A percentile compares a stretch with the other conserved stretches of the same genome.
Conservation (phyloP, 2,888 invertebrate genomes). For the Synanthedon tipuliformis region DNA sequence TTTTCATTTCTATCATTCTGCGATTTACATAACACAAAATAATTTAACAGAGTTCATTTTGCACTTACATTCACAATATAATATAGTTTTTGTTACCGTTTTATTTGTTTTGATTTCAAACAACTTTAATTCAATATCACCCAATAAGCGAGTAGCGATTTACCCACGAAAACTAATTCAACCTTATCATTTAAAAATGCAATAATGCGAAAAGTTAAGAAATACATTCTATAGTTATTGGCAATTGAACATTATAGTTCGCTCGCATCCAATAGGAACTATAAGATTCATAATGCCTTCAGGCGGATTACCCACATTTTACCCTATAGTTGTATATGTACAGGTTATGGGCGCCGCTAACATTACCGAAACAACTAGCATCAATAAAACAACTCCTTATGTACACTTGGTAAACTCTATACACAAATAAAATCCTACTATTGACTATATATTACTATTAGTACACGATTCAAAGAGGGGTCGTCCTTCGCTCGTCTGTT, state of each 20-base stretch:
- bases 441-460: not conserved
- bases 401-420: slow-evolving; percentile 47
- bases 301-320: slow-evolving; percentile 21
- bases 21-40: slow-evolving; percentile 72
- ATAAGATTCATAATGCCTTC: slow-evolving; percentile 69
- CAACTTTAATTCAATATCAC: slow-evolving; percentile 65
- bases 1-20: slow-evolving; percentile 61
- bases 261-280: slow-evolving; percentile 69
- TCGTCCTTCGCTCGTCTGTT: no score
- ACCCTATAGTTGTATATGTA: slow-evolving; percentile 35
- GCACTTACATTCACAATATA: slow-evolving; percentile 70
- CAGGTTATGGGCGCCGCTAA: slow-evolving; percentile 32
- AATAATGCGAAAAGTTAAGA: slow-evolving; percentile 68
- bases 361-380: slow-evolving; percentile 58
- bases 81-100: slow-evolving; percentile 55
- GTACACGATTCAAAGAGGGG: no score
- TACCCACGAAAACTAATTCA: slow-evolving; percentile 59
- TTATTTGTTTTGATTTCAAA: slow-evolving; percentile 50
- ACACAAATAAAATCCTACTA: slow-evolving; percentile 24
- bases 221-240: slow-evolving; percentile 62
- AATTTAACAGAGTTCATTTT: slow-evolving; percentile 71
- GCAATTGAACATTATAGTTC: slow-evolving; percentile 71
- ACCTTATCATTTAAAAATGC: slow-evolving; percentile 67
- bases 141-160: slow-evolving; percentile 65
- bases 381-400: slow-evolving; percentile 56